These are phyloP conservation scores for Natrix natrix DNA, from an alignment of 2,797 vertebrate species.

Conservation along the genomic window DNA sequence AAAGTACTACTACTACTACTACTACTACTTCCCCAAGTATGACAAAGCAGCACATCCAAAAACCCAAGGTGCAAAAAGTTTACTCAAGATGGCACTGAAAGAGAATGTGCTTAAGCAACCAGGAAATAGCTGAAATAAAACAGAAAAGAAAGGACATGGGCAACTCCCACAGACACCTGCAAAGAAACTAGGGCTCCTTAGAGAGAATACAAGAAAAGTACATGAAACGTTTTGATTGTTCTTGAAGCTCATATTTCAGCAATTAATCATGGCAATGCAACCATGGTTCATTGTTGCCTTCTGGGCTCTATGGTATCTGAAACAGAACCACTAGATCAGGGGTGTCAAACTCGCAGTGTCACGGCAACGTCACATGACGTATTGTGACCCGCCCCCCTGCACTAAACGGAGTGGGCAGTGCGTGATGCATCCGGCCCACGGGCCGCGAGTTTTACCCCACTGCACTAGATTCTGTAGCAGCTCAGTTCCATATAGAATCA, in stretches of 20 bases:
- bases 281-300: neutral
- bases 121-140: neutral
- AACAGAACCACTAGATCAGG: neutral
- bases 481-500: neutral
- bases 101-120: neutral
- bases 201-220: neutral
- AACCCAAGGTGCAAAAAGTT: neutral
- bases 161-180: neutral
- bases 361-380: no score
- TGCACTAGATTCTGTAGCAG: neutral
- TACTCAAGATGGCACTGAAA: neutral
- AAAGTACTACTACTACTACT: no score
- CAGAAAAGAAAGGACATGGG: neutral
- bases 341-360: no score
- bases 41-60: neutral
- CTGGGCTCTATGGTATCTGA: neutral
- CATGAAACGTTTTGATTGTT: neutral
- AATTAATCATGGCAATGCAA: neutral
- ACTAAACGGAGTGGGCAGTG: no score
- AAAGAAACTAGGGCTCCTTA: neutral
- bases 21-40: neutral
- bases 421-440: no score
- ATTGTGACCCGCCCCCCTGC: no score
- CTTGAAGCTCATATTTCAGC: neutral
- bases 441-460: no score